Evolutionary conservation across 2,888 invertebrate genomes (phyloP), one percentile per base, ranked within the genome.

Genomic region (Xylophagus ater): DNA sequence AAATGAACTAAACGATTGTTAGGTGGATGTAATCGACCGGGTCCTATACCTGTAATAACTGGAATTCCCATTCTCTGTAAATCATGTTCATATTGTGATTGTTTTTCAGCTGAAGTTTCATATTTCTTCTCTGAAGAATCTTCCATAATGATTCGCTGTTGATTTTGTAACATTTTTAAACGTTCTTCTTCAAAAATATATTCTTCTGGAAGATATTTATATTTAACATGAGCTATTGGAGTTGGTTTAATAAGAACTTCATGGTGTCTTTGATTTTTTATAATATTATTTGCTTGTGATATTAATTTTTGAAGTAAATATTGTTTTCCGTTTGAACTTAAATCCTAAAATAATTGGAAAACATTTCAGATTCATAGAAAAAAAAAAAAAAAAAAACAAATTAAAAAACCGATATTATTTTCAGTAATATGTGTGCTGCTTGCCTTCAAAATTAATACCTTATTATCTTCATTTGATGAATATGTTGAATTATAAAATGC

Each of bases 1-100:
- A 84, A 67, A 59, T 85, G 84, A 13, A 85, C 76, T 31, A 85
- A 57, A 23, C 76, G 65, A 30, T 69, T 67, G 8, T 64, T 47
- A 1, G 63, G 64, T 15, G 60, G 52, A 34, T 53, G 52, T 3
- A 62, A 56, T 13, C 58, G 60, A 17, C 59, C 59, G 2, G 62
- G 62, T 1, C 65, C 63, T 15, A 65, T 58, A 24, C 60, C 63
- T 4, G 62, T 54, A 32, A 64, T 55, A 14, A 54, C 50, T 4
- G 64, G 63, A 5, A 65, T 55, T 4, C 63, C 63, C 62, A 65
- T 64, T 34, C 62, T 56, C 13, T 64, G 62, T 34, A 65, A 44
- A 21, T 65, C 62, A 47, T 57, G 60, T 46, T 61, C 64, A 44
- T 63, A 66, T 39, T 48, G 48, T 9, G 49, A 46, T 37, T 51